These are phyloP conservation scores for Craterocephalus amniculus DNA, from an alignment of 2,797 vertebrate species.

Conservation along the genomic window DNA sequence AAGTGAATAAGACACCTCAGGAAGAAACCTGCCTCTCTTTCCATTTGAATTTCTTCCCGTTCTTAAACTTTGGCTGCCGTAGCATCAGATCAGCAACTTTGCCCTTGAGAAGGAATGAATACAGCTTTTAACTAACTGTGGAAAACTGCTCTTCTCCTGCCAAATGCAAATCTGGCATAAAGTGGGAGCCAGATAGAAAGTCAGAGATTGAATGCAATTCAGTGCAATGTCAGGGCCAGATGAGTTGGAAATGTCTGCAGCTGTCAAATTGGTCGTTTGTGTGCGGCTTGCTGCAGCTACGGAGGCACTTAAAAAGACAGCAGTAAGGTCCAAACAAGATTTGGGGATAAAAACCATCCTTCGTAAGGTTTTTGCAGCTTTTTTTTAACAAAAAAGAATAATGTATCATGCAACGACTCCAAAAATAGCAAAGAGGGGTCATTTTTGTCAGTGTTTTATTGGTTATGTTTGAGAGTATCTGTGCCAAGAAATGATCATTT, in stretches of 20 bases:
- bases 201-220: constrained; percentile 65
- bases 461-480: constrained; percentile 51
- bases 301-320: constrained; percentile 60
- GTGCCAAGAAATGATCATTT: constrained; percentile 64
- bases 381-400: constrained; percentile 38
- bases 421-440: constrained; percentile 38
- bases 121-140: constrained; percentile 71
- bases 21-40: constrained; percentile 25
- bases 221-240: constrained; percentile 67
- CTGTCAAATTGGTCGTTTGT: constrained; percentile 67
- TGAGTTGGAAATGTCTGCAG: constrained; percentile 76
- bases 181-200: constrained; percentile 57
- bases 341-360: constrained; percentile 51
- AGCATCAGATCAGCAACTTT: constrained; percentile 65
- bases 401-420: constrained; percentile 36
- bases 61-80: constrained; percentile 50
- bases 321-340: constrained; percentile 58
- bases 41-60: constrained; percentile 46
- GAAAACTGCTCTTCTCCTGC: constrained; percentile 56
- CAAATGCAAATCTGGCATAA: constrained; percentile 72
- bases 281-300: constrained; percentile 43
- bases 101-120: constrained; percentile 62
- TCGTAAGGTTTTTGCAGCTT: constrained; percentile 41
- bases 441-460: constrained; percentile 47
- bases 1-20: constrained; percentile 25